These are phyloP conservation scores for Xylota sylvarum DNA, from an alignment of 2,888 invertebrate species.

Conservation along the genomic window DNA sequence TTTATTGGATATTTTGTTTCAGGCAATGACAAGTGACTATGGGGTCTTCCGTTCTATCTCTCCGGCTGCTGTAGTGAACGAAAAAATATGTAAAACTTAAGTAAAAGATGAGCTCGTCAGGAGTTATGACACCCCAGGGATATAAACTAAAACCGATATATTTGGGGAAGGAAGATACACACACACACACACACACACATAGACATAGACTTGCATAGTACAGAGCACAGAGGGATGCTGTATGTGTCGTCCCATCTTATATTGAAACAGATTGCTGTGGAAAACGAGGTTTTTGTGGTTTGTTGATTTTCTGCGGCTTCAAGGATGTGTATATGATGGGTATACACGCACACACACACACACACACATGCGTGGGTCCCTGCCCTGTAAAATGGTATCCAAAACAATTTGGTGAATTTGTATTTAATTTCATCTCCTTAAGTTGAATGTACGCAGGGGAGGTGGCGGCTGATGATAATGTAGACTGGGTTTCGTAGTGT, in stretches of 20 bases:
- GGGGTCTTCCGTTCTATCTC: conserved; percentile 9
- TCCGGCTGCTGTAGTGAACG: conserved; percentile 35
- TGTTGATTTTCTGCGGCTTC: conserved; percentile 62
- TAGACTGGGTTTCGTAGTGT: neutral
- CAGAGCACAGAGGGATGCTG: conserved; percentile 50
- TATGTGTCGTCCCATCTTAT: conserved; percentile 80
- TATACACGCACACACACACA: conserved; percentile 12
- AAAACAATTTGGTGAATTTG: conserved; percentile 67
- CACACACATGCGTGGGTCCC: conserved; percentile 3
- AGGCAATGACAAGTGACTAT: conserved; percentile 65
- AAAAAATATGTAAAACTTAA: conserved; percentile 85
- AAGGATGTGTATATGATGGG: conserved; percentile 53
- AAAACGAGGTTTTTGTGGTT: conserved; percentile 67
- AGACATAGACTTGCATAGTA: too few species aligned
- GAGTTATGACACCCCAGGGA: conserved; percentile 85
- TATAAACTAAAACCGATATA: conserved; percentile 77
- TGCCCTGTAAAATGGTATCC: conserved; percentile 35
- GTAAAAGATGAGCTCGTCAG: conserved; percentile 85
- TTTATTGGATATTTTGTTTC: conserved; percentile 64
- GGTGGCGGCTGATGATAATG: neutral
- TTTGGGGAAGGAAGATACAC: conserved; percentile 76
- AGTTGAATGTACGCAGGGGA: conserved; percentile 33
- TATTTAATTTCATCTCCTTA: conserved; percentile 56
- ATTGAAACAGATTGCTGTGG: conserved; percentile 84
- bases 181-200: conserved; percentile 1